A percentile compares a stretch with the other conserved stretches of the same genome.
phyloP scores from a whole-genome alignment of 1,140 invertebrate species.

The Drosophila prosaltans region DNA sequence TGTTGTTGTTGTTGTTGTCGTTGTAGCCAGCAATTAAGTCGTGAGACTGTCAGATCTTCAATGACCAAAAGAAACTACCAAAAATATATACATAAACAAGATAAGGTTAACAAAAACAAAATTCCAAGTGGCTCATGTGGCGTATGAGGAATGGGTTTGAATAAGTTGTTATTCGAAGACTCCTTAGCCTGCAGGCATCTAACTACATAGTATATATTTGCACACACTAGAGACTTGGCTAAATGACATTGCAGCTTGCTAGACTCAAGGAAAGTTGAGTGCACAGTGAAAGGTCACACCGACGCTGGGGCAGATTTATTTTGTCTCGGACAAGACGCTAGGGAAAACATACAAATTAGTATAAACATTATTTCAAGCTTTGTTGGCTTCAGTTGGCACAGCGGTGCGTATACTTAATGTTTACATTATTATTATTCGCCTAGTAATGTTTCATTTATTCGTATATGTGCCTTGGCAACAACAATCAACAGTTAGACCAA shows the following conservation, averaged over 20 bases:
- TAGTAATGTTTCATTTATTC: slow-evolving; percentile 32
- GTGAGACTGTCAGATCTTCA: slow-evolving; percentile 42
- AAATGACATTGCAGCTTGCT: slow-evolving; percentile 44
- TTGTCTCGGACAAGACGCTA: slow-evolving; percentile 35
- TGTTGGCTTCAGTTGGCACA: slow-evolving; percentile 40
- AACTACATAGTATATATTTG: background rate
- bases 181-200: slow-evolving; percentile 6
- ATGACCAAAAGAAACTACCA: slow-evolving; percentile 32
- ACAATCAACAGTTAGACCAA: slow-evolving; percentile 39
- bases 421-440: slow-evolving; percentile 24
- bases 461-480: slow-evolving; percentile 9
- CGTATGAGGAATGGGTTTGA: slow-evolving; percentile 33
- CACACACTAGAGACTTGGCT: slow-evolving; percentile 1
- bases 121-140: slow-evolving; percentile 27
- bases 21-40: slow-evolving; percentile 53
- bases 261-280: slow-evolving; percentile 26
- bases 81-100: slow-evolving; percentile 33
- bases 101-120: slow-evolving; percentile 38
- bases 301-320: slow-evolving; percentile 18
- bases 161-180: slow-evolving; percentile 1
- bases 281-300: slow-evolving; percentile 35
- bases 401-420: slow-evolving; percentile 60
- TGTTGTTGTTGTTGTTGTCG: background rate
- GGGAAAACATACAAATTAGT: slow-evolving; percentile 36
- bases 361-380: slow-evolving; percentile 53